Evolutionary conservation across 2,113 vertebrate genomes (phyloP).

Genomic region (Strix uralensis): DNA sequence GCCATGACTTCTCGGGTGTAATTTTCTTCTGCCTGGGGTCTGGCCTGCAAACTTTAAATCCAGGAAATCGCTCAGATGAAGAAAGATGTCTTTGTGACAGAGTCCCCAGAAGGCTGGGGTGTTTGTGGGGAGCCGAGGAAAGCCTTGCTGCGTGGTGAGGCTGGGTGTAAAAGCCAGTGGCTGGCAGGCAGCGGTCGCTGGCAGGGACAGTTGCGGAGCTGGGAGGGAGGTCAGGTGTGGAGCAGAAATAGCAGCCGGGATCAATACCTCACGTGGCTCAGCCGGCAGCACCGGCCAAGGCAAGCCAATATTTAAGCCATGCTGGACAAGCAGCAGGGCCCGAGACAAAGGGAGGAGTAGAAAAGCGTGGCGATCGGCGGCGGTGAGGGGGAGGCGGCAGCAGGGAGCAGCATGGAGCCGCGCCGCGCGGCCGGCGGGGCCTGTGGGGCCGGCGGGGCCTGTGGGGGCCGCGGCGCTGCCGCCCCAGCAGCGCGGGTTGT

Average conservation of each 20-base stretch:
- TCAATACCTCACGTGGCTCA: background rate
- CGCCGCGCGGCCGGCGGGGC: background rate
- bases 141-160: rapidly evolving
- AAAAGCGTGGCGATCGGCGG: background rate
- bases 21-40: background rate
- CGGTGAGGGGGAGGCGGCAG: slow-evolving; percentile 62
- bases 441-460: too few relatives aligned
- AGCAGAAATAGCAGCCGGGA: background rate
- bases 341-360: background rate
- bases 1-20: background rate
- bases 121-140: background rate
- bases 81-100: rapidly evolving
- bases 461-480: too few relatives aligned
- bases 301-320: background rate
- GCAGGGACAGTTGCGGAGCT: background rate
- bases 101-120: background rate
- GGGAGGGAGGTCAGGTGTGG: background rate
- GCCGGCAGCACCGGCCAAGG: background rate
- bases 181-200: rapidly evolving
- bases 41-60: background rate
- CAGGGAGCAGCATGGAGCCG: slow-evolving; percentile 78
- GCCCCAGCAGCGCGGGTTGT: too few relatives aligned
- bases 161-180: background rate
- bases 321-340: background rate
- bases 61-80: background rate